Percentiles rank a stretch among this genome's conserved stretches.
Evolutionary conservation across 37 sponge, comb jelly and placozoan species (phyloP).

Genomic region (Tethya wilhelma): DNA sequence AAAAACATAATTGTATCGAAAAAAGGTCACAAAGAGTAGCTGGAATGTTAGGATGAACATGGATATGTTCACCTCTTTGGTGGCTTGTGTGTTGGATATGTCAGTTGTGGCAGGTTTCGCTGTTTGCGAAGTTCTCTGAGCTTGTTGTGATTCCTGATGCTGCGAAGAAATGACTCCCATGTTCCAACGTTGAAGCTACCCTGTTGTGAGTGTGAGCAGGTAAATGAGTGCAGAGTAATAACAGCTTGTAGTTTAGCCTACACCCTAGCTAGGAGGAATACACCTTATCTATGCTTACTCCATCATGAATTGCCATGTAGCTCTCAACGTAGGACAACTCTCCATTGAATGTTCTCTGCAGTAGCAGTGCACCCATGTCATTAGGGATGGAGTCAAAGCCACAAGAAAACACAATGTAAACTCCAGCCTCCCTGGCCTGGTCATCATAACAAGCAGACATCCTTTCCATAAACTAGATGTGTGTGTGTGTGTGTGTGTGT

Average conservation of each 20-base stretch:
- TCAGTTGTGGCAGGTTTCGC: not conserved
- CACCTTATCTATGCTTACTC: constrained; percentile 7
- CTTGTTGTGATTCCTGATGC: constrained; percentile 40
- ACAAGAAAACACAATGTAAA: constrained; percentile 86
- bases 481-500: constrained; percentile 24
- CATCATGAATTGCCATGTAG: constrained; percentile 30
- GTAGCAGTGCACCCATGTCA: constrained; percentile 80
- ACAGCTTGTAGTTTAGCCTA: too few relatives aligned
- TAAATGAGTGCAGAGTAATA: too few relatives aligned
- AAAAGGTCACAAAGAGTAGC: not conserved
- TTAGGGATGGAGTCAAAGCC: constrained; percentile 93
- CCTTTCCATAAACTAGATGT: constrained; percentile 71
- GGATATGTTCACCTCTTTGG: constrained; percentile 17
- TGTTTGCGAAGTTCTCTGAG: constrained; percentile 54
- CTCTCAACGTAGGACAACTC: constrained; percentile 73
- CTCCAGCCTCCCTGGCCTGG: constrained; percentile 77
- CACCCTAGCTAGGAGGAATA: too few relatives aligned
- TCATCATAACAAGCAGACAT: constrained; percentile 69
- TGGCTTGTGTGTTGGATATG: constrained; percentile 7
- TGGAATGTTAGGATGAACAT: not conserved
- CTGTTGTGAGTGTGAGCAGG: not conserved
- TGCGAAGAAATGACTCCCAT: constrained; percentile 75
- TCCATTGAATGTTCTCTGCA: constrained; percentile 64
- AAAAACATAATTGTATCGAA: not conserved
- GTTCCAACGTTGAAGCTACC: constrained; percentile 72